Base-by-base conservation (phyloP, 1,140 invertebrate genomes). In the Calycopis cecrops region DNA sequence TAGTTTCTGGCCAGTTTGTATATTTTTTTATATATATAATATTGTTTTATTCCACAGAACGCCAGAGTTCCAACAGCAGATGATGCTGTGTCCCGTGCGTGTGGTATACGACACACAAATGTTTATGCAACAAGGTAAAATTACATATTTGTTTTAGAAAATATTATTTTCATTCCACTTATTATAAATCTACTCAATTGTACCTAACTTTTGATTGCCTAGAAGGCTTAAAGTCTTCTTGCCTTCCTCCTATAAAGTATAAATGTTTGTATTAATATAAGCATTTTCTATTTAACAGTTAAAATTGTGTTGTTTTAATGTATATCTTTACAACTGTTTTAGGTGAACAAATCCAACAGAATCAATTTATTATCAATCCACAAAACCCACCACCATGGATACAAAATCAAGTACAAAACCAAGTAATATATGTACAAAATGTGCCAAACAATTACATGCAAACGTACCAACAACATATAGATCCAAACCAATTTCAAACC, bases 351-450 rank as follows among this genome's bases (percentile, higher is more conserved):
- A 76, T 80, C 21, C 77, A 79, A 48, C 79, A 67, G 33, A 81
- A 81, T 55, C 80, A 84, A 0, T 69, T 79, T 44, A 64, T 81
- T 17, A 75, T 86, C 48, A 86, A 84, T 52, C 73, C 73, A 10
- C 73, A 83, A 56, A 85, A 85, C 28, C 72, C 75, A 50, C 82
- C 82, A 52, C 82, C 83, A 67, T 86, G 80, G 80, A 71, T 74
- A 33, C 78, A 85, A 53, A 83, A 84, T 73, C 55, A 63, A 21
- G 54, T 64, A 0, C 76, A 77, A 52, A 82, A 77, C 52, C 79
- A 72, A 59, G 70, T 84, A 3, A 62, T 83, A 35, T 84, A 84
- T 59, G 76, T 86, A 35, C 83, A 84, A 52, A 75, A 82, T 33
- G 55, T 76, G 50, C 71, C 72, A 59, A 70, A 72, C 60, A 76